A percentile compares a stretch with the other conserved stretches of the same genome.
Conservation (phyloP, 2,797 vertebrate genomes). For the Scolopax bukidnonensis region DNA sequence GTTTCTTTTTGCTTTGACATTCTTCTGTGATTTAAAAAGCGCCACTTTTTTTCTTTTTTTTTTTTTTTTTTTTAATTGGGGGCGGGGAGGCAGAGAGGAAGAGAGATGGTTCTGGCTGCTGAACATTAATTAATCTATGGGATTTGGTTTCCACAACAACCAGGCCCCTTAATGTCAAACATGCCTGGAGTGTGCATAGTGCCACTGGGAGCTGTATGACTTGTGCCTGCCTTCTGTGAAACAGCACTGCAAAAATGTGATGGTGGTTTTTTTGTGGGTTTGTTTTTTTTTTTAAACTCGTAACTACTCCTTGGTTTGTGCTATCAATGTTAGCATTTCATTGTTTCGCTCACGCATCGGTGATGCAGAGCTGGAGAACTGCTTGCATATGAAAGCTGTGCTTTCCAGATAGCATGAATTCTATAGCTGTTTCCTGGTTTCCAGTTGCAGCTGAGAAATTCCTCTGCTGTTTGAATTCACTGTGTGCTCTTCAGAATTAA, state of each 20-base stretch:
- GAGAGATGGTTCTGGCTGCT: constrained; percentile 40
- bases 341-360: not conserved
- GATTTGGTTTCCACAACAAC: constrained; percentile 66
- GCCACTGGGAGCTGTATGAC: constrained; percentile 32
- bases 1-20: not conserved
- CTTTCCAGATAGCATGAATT: not conserved
- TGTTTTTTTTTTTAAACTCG: not conserved
- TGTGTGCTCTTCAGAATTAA: not conserved
- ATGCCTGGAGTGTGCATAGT: constrained; percentile 35
- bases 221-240: constrained; percentile 42
- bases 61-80: not conserved
- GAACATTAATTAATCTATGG: constrained; percentile 46
- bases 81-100: constrained; percentile 1
- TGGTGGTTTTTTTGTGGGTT: not conserved
- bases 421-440: not conserved
- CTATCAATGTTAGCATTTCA: not conserved
- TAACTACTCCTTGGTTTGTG: not conserved
- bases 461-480: not conserved
- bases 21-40: not conserved
- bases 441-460: constrained; percentile 17
- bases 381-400: not conserved
- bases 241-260: not conserved
- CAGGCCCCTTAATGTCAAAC: constrained; percentile 66
- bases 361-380: not conserved
- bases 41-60: not conserved